phyloP scores from a whole-genome alignment of 1,140 invertebrate genomes.

The Riptortus pedestris region DNA sequence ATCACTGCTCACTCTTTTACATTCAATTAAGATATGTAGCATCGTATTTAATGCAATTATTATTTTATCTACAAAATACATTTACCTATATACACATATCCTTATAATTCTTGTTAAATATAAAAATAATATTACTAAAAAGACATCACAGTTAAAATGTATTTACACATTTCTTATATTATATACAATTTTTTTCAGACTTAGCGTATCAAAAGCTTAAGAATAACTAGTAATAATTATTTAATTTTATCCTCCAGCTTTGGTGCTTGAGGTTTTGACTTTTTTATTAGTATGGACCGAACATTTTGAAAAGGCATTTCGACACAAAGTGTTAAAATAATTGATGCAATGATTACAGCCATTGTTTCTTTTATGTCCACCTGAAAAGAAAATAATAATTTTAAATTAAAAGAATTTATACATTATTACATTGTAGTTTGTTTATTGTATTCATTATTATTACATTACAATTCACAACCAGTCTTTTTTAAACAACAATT shows the following conservation, averaged over 20 bases:
- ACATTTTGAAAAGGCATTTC: constrained; percentile 38
- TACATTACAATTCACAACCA: background rate
- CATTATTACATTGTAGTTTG: constrained; percentile 16
- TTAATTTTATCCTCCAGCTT: constrained; percentile 3
- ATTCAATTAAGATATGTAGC: no score
- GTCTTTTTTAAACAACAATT: constrained; percentile 1
- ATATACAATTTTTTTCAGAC: background rate
- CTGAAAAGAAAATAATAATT: constrained; percentile 36
- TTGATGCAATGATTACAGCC: constrained; percentile 39
- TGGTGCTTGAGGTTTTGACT: background rate
- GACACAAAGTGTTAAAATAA: constrained; percentile 35
- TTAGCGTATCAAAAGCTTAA: background rate
- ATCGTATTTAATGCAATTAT: no score
- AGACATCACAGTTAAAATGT: background rate
- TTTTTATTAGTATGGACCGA: constrained; percentile 27
- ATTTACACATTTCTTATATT: background rate
- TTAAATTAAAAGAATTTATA: constrained; percentile 19
- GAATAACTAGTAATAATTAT: background rate
- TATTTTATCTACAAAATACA: no score
- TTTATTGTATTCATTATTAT: background rate
- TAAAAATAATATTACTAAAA: background rate
- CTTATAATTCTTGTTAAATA: no score
- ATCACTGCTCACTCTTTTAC: no score
- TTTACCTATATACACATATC: no score
- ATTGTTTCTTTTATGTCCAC: constrained; percentile 45